Evolutionary conservation across 2,888 invertebrate genomes (phyloP).

Genomic region (Athrips mouffetella): DNA sequence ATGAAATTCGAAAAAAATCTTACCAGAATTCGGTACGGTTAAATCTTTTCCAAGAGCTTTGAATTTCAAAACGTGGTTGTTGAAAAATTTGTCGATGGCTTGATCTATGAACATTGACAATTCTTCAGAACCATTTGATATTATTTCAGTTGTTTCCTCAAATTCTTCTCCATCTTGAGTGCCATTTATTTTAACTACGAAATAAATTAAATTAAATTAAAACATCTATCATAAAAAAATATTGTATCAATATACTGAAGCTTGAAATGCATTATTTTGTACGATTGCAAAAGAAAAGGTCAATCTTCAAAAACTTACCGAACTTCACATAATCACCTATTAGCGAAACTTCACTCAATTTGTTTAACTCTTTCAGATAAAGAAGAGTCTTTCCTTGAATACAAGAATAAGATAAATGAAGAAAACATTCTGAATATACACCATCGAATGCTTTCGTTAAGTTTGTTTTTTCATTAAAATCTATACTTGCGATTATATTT

Average conservation of each 20-base stretch:
- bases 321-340: slow-evolving; percentile 77
- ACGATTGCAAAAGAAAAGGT: neutral
- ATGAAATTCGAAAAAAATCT: too few relatives aligned
- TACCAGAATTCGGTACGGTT: slow-evolving; percentile 54
- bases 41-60: slow-evolving; percentile 56
- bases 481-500: slow-evolving; percentile 10
- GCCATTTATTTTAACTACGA: slow-evolving; percentile 49
- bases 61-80: slow-evolving; percentile 71
- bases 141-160: slow-evolving; percentile 20
- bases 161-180: slow-evolving; percentile 30
- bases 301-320: slow-evolving; percentile 47
- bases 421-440: slow-evolving; percentile 75
- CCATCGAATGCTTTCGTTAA: slow-evolving; percentile 56
- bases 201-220: neutral
- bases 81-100: slow-evolving; percentile 77
- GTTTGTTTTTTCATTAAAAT: neutral
- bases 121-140: slow-evolving; percentile 35
- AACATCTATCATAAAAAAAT: neutral
- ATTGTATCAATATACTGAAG: neutral
- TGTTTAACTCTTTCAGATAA: slow-evolving; percentile 75
- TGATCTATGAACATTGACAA: slow-evolving; percentile 67
- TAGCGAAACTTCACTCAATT: slow-evolving; percentile 73
- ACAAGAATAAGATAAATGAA: slow-evolving; percentile 76
- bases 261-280: too few relatives aligned
- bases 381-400: slow-evolving; percentile 76